A percentile compares a stretch with the other conserved stretches of the same genome.
These are phyloP conservation scores for Calliopum simillimum DNA, from an alignment of 2,888 invertebrate genomes.

Conservation along the genomic window DNA sequence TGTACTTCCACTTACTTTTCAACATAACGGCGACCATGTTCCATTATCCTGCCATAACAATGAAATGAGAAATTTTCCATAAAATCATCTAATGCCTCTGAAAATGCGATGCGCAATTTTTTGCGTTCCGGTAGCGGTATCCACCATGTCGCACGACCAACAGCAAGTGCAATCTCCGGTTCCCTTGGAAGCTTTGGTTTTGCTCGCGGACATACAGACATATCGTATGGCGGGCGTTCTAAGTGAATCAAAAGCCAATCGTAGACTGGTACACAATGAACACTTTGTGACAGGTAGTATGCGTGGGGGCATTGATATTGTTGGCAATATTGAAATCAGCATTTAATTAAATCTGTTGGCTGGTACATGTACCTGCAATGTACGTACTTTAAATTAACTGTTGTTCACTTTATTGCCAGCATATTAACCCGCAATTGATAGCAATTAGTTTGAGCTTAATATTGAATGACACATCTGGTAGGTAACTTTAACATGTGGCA, in stretches of 20 bases:
- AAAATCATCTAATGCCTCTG: slow-evolving; percentile 61
- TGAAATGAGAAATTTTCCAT: slow-evolving; percentile 62
- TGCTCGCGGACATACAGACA: slow-evolving; percentile 18
- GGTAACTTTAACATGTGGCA: no score
- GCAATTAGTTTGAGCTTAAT: neutral
- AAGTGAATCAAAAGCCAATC: neutral
- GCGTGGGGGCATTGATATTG: neutral
- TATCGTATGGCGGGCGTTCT: neutral
- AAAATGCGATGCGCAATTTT: slow-evolving; percentile 46
- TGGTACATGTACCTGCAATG: neutral
- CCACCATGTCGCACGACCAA: slow-evolving; percentile 62
- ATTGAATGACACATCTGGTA: no score
- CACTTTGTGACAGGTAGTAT: no score
- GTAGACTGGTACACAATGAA: neutral
- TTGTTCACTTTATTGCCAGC: slow-evolving; percentile 63
- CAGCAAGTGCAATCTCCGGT: slow-evolving; percentile 49
- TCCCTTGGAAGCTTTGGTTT: slow-evolving; percentile 35
- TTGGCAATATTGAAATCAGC: neutral
- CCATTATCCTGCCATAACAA: slow-evolving; percentile 64
- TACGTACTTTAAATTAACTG: slow-evolving; percentile 17
- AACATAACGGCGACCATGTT: slow-evolving; percentile 53
- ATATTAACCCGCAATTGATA: slow-evolving; percentile 56
- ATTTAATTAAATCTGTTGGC: neutral
- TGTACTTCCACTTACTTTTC: slow-evolving; percentile 54
- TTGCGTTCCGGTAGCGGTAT: slow-evolving; percentile 46